Evolutionary conservation across 2,113 vertebrate species (phyloP).

Genomic region (Eulemur rufifrons): DNA sequence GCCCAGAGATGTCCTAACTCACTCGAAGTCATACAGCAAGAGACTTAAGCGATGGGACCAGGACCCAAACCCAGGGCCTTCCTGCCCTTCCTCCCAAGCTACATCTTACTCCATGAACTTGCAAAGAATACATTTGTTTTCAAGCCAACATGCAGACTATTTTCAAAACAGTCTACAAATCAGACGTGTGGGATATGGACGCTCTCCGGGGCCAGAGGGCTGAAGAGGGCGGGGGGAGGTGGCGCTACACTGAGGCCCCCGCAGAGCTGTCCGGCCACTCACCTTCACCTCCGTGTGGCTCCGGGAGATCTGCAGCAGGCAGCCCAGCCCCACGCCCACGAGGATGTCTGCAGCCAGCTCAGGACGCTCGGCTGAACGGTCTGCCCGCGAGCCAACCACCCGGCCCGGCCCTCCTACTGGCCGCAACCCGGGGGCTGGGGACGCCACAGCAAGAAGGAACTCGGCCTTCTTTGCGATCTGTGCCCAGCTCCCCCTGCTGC

Average conservation of each 20-base stretch:
- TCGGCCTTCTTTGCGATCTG: not conserved
- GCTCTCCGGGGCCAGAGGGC: fast-evolving
- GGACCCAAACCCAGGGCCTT: not conserved
- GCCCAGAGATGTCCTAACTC: not conserved
- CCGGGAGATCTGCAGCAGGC: slow-evolving; percentile 89
- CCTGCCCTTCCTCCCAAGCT: not conserved
- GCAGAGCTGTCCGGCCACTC: not conserved
- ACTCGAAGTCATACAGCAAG: not conserved
- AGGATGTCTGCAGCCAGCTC: slow-evolving; percentile 89
- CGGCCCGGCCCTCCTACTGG: fast-evolving
- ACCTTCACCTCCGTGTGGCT: slow-evolving; percentile 87
- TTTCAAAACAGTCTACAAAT: not conserved
- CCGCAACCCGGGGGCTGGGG: not conserved
- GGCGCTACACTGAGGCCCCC: not conserved
- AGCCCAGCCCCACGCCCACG: slow-evolving; percentile 94
- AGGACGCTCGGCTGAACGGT: slow-evolving; percentile 66
- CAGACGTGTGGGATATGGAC: not conserved
- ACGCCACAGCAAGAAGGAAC: not conserved
- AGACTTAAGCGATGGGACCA: not conserved
- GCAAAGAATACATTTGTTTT: not conserved
- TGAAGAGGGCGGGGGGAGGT: fast-evolving
- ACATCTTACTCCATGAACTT: not conserved
- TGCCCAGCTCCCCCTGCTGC: too few relatives aligned
- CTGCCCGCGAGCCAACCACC: fast-evolving
- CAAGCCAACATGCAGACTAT: not conserved